Conservation (phyloP, 2,113 vertebrate genomes). For the Thomomys bottae region DNA sequence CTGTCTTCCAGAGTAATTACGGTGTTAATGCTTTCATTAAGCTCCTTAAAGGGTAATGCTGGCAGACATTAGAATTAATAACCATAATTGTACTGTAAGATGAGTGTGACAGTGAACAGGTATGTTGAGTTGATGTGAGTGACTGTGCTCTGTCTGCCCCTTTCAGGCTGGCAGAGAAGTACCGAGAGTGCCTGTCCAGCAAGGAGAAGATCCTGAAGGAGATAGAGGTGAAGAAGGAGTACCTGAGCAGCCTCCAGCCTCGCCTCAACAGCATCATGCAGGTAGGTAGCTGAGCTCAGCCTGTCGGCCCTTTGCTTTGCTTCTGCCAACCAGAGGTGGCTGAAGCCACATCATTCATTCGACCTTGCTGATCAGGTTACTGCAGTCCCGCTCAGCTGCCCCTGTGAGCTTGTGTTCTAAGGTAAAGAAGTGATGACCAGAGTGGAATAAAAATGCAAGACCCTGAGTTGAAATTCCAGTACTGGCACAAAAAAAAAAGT, state of each 20-base stretch:
- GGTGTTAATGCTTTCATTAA: background rate
- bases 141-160: background rate
- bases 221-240: conserved; percentile 98
- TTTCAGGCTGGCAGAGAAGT: conserved; percentile 95
- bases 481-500: background rate
- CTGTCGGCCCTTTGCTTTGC: background rate
- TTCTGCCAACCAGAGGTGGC: background rate
- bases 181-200: conserved; percentile 92
- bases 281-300: conserved; percentile 81
- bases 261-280: conserved; percentile 98
- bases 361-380: background rate
- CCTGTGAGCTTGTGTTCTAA: fast-evolving
- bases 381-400: background rate
- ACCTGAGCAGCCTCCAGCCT: conserved; percentile 96
- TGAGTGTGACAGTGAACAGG: background rate
- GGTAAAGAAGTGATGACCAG: background rate
- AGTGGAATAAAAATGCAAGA: no score
- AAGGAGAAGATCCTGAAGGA: conserved; percentile 98
- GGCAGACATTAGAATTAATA: background rate
- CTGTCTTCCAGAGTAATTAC: background rate
- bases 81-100: background rate
- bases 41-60: background rate
- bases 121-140: background rate
- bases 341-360: background rate
- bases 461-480: no score